phyloP scores from a whole-genome alignment of 2,797 vertebrate genomes.

The Chlorospingus flavigularis region DNA sequence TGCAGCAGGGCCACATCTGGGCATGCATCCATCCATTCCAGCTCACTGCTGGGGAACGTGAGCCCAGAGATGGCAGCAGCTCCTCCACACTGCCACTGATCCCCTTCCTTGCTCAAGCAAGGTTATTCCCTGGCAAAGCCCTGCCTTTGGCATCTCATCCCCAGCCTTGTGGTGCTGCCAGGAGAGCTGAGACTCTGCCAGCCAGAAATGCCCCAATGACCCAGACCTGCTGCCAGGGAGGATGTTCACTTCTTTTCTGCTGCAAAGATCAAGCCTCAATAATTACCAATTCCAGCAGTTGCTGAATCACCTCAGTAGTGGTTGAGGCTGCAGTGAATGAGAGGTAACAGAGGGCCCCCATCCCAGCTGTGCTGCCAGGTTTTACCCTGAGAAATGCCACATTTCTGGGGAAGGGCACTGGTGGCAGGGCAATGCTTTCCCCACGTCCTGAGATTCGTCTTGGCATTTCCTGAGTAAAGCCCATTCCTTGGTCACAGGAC shows the following conservation, averaged over 20 bases:
- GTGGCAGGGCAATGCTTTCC: accelerated
- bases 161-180: not conserved
- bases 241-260: accelerated
- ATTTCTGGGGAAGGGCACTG: accelerated
- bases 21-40: not conserved
- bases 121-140: not conserved
- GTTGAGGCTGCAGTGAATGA: not conserved
- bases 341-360: not conserved
- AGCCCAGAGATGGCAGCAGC: not conserved
- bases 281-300: not conserved
- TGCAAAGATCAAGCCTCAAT: not conserved
- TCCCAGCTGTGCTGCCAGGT: not conserved
- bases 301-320: not conserved
- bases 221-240: not conserved
- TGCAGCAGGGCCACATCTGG: accelerated
- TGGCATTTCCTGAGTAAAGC: not conserved
- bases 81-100: not conserved
- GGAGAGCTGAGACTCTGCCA: not conserved
- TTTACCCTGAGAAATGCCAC: not conserved
- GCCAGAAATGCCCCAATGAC: not conserved
- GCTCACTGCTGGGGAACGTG: not conserved
- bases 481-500: not conserved
- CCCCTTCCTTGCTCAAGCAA: not conserved
- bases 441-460: not conserved
- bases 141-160: not conserved